Evolutionary conservation across 2,113 vertebrate genomes (phyloP).

Genomic region (Columbina picui): DNA sequence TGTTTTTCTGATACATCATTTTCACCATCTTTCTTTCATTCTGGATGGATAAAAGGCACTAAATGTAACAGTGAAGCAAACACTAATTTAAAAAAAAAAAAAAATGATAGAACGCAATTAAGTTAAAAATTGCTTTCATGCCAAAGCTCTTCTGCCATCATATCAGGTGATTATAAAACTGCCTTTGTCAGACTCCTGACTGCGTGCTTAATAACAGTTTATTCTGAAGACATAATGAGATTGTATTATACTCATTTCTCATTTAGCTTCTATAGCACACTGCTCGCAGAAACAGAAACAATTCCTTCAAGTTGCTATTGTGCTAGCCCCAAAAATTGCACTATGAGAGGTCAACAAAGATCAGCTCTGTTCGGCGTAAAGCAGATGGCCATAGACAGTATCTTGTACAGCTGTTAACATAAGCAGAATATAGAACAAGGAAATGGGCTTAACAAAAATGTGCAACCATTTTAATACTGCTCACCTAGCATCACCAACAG

Average conservation of each 20-base stretch:
- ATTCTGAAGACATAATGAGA: not conserved
- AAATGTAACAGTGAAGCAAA: not conserved
- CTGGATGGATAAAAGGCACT: conserved; percentile 62
- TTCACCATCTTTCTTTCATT: conserved; percentile 82
- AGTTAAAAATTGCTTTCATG: not conserved
- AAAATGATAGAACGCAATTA: not conserved
- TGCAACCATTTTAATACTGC: not conserved
- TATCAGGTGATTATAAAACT: not conserved
- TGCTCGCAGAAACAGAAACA: not conserved
- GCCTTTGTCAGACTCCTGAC: not conserved
- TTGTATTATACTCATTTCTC: not conserved
- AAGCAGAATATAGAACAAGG: not conserved
- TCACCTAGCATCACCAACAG: not conserved
- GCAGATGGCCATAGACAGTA: not conserved
- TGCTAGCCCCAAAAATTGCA: not conserved
- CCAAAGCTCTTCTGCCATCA: not conserved
- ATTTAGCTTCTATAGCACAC: not conserved
- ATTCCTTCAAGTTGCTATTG: not conserved
- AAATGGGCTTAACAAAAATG: not conserved
- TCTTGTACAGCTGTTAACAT: not conserved
- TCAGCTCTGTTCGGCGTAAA: not conserved
- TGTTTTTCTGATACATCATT: conserved; percentile 90
- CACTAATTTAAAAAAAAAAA: not conserved
- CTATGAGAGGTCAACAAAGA: not conserved
- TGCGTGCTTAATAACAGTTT: not conserved